Conservation (phyloP, 2,888 invertebrate genomes). For the Drosophila nigritarsus region DNA sequence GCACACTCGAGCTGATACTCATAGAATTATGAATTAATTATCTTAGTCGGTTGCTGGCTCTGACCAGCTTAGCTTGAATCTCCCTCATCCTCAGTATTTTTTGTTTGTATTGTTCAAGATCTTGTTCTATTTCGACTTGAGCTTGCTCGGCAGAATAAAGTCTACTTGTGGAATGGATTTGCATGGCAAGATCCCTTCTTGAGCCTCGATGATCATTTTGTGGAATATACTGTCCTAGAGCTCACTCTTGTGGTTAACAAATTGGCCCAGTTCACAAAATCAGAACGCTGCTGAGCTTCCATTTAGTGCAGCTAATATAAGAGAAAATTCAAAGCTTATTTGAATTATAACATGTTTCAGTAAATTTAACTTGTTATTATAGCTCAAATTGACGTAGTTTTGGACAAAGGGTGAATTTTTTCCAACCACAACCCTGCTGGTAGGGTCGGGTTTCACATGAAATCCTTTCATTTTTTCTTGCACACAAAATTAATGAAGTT, state of each 20-base stretch:
- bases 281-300: constrained; percentile 3
- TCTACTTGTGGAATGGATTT: constrained; percentile 25
- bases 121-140: not conserved
- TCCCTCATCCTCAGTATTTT: not conserved
- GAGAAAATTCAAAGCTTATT: not conserved
- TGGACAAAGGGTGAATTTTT: not conserved
- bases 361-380: not conserved
- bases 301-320: constrained; percentile 17
- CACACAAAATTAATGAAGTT: constrained; percentile 34
- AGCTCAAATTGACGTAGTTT: not conserved
- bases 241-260: constrained; percentile 21
- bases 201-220: constrained; percentile 27
- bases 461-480: constrained; percentile 20
- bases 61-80: constrained; percentile 3
- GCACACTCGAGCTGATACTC: constrained; percentile 57
- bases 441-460: constrained; percentile 6
- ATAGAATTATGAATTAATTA: constrained; percentile 72
- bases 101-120: constrained; percentile 2
- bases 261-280: constrained; percentile 20
- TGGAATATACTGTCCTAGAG: constrained; percentile 35
- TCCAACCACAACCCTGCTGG: not conserved
- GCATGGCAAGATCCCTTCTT: constrained; percentile 14
- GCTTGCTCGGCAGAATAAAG: constrained; percentile 12
- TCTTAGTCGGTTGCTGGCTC: constrained; percentile 26
- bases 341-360: not conserved